Percentiles rank a stretch among this genome's conserved stretches.
phyloP scores from a whole-genome alignment of 2,888 invertebrate species.

The Epinotia ramella region DNA sequence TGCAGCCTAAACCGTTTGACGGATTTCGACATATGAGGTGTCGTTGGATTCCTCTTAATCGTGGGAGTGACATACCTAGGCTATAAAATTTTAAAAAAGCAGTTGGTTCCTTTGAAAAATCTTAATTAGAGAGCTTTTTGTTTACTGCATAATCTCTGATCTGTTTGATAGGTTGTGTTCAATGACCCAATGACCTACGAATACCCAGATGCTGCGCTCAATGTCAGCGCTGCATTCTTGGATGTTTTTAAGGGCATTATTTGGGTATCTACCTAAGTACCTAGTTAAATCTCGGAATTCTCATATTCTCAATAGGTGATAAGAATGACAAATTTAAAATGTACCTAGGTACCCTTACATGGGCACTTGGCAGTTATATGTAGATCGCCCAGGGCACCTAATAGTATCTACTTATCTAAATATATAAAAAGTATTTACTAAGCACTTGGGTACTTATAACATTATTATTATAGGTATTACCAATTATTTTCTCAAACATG shows the following conservation, averaged over 20 bases:
- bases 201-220: background rate
- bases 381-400: background rate
- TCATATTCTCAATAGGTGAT: background rate
- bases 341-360: background rate
- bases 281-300: background rate
- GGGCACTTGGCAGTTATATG: background rate
- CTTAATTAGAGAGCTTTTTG: background rate
- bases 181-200: constrained; percentile 13
- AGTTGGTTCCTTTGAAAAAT: too few species aligned
- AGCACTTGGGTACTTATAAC: too few species aligned
- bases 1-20: too few species aligned
- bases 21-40: too few species aligned
- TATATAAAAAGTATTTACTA: too few species aligned
- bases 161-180: background rate
- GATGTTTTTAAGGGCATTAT: background rate
- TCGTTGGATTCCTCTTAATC: too few species aligned
- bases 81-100: too few species aligned
- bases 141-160: constrained; percentile 4
- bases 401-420: too few species aligned
- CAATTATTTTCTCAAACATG: too few species aligned
- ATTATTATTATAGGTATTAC: too few species aligned
- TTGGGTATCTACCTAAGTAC: background rate
- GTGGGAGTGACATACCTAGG: too few species aligned
- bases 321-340: background rate
- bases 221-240: background rate